phyloP scores from a whole-genome alignment of 2,113 vertebrate species.

The Anhinga anhinga region DNA sequence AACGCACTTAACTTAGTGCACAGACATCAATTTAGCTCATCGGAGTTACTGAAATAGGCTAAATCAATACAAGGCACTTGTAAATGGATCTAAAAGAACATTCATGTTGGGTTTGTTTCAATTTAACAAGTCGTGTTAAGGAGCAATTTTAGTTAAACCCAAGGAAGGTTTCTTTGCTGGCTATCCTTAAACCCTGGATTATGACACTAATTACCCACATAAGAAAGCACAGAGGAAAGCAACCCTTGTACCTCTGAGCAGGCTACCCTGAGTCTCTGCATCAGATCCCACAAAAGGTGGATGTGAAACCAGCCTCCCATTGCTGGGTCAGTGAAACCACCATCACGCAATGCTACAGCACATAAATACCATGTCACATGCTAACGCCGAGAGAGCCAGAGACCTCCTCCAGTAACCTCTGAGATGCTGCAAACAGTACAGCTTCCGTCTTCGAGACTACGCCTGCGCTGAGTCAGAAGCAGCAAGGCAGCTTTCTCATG shows the following conservation, averaged over 20 bases:
- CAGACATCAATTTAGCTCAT: slow-evolving; percentile 36
- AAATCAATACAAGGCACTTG: slow-evolving; percentile 49
- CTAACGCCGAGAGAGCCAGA: not conserved
- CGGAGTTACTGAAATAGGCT: slow-evolving; percentile 14
- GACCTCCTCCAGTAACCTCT: not conserved
- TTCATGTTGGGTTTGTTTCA: not conserved
- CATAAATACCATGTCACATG: not conserved
- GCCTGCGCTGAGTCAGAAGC: not conserved
- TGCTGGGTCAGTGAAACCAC: not conserved
- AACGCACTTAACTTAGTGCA: not conserved
- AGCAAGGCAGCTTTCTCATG: not conserved
- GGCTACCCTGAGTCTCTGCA: not conserved
- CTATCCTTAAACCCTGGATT: not conserved
- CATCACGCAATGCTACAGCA: accelerated
- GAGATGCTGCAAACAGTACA: not conserved
- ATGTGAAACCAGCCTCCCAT: not conserved
- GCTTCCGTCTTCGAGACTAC: accelerated
- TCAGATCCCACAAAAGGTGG: not conserved
- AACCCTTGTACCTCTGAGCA: not conserved
- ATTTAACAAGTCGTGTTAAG: not conserved
- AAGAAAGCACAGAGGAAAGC: not conserved
- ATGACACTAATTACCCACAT: not conserved
- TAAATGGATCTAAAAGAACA: slow-evolving; percentile 32
- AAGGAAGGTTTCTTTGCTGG: not conserved
- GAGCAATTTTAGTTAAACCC: slow-evolving; percentile 9